Base-by-base conservation (phyloP, 2,113 vertebrate genomes). In the Eudyptes chrysolophus region DNA sequence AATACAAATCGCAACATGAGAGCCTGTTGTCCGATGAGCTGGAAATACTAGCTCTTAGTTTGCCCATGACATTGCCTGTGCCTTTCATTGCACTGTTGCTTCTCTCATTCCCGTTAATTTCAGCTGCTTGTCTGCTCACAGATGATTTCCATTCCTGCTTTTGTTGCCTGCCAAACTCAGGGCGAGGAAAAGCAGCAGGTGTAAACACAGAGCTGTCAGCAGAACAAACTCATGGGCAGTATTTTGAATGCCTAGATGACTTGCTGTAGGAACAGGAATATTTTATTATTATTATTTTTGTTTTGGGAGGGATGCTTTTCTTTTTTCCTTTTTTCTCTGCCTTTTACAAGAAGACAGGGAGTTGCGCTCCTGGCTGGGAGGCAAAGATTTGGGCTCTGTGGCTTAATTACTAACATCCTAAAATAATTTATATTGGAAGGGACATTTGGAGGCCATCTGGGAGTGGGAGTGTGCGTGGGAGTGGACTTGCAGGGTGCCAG, bases 101-200 rank as follows among this genome's bases (percentile, higher is more conserved):
- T 42, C 58, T 82, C 62, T 58, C 6, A 1, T 29, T 79, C 32
- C 85, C 3, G 2, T 55, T 78, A 11, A 51, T 81, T 90, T 49
- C 18, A 27, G 48, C 68, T 48, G 12, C 62, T 48, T 77, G 38
- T 60, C 79, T 70, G 44, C 68, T 71, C 51, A 7, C 51, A 38
- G 48, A 25, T 55, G 27, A 89, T 71, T 97, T 84, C 90, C 60
- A 65, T 90, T 78, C 70, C 88, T 52, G 71, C 57, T 75, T 86
- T 49, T 57, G 29, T 49, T 89, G 82, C 64, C 86, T 95, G 89
- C 83, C 76, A 69, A 24, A 30, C 38, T 60, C 55, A 14, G 89
- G 81, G 76, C 5, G 10, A 89, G 90, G 83, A 91, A 79, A 91
- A 95, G 64, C 92, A 94, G 94, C 86, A 92, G 83, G 90, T 92